These are phyloP conservation scores for Notospermus geniculatus DNA, from an alignment of 1,140 invertebrate species.

Conservation along the genomic window DNA sequence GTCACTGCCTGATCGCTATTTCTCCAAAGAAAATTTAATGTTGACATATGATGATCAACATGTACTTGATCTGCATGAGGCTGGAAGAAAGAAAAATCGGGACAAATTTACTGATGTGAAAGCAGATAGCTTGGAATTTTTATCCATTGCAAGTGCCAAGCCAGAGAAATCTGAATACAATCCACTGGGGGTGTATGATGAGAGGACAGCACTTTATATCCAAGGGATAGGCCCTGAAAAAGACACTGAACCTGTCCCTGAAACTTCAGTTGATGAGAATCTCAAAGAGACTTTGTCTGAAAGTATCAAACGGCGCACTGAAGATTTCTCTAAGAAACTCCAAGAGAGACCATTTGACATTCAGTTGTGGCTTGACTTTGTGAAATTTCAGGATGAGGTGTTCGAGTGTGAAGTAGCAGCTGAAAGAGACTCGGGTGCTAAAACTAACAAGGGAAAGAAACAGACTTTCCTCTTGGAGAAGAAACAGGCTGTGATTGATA, in stretches of 20 bases:
- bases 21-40: no score
- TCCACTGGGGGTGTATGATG: slow-evolving; percentile 15
- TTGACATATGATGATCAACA: neutral
- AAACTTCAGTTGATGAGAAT: neutral
- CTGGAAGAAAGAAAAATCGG: neutral
- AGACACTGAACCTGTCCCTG: neutral
- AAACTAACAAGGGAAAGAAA: neutral
- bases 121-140: neutral
- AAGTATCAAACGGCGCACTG: slow-evolving; percentile 27
- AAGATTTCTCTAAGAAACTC: slow-evolving; percentile 51
- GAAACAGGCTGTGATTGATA: slow-evolving; percentile 57
- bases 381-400: slow-evolving; percentile 55
- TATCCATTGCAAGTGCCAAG: neutral
- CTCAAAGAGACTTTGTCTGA: slow-evolving; percentile 12
- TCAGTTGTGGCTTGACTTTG: slow-evolving; percentile 58
- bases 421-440: slow-evolving; percentile 14
- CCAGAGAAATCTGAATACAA: slow-evolving; percentile 1
- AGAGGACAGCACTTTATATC: slow-evolving; percentile 7
- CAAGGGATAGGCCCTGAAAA: slow-evolving; percentile 5
- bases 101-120: neutral
- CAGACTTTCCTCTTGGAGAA: slow-evolving; percentile 49
- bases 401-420: neutral
- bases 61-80: neutral
- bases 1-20: no score
- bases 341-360: slow-evolving; percentile 51